Percentiles rank a stretch among this genome's conserved stretches.
Conservation (phyloP, 2,888 invertebrate genomes). For the Alcis repandata region DNA sequence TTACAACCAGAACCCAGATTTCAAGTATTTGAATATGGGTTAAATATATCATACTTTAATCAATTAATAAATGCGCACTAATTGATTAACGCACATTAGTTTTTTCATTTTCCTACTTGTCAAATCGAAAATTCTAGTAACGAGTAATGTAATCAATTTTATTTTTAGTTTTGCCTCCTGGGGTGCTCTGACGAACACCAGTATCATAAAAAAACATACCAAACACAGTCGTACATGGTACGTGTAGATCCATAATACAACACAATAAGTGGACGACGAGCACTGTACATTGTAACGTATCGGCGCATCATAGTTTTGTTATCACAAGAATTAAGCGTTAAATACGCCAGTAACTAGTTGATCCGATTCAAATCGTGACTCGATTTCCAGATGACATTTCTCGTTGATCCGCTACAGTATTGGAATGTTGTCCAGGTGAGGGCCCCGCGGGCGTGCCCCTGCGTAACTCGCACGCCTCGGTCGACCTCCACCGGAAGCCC, state of each 20-base stretch:
- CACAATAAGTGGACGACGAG: slow-evolving; percentile 57
- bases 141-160: slow-evolving; percentile 56
- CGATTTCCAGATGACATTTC: neutral
- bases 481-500: slow-evolving; percentile 66
- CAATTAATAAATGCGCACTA: slow-evolving; percentile 39
- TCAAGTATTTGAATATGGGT: slow-evolving; percentile 24
- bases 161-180: slow-evolving; percentile 83
- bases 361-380: neutral
- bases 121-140: slow-evolving; percentile 7
- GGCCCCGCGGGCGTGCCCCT: slow-evolving; percentile 64
- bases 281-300: slow-evolving; percentile 50
- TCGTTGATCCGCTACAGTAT: neutral
- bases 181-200: slow-evolving; percentile 74
- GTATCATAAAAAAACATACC: slow-evolving; percentile 54
- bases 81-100: slow-evolving; percentile 31
- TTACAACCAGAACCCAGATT: slow-evolving; percentile 18
- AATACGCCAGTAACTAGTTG: slow-evolving; percentile 36
- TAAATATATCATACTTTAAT: slow-evolving; percentile 36
- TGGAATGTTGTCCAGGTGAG: slow-evolving; percentile 58
- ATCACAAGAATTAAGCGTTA: slow-evolving; percentile 50
- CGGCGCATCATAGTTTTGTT: slow-evolving; percentile 54
- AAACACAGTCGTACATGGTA: slow-evolving; percentile 56
- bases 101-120: slow-evolving; percentile 31
- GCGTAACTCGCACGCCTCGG: slow-evolving; percentile 70
- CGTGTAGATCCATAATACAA: slow-evolving; percentile 59